Percentiles rank a stretch among this genome's conserved stretches.
These are phyloP conservation scores for Pachycephus smyrnensis DNA, from an alignment of 2,888 invertebrate species.

Conservation along the genomic window DNA sequence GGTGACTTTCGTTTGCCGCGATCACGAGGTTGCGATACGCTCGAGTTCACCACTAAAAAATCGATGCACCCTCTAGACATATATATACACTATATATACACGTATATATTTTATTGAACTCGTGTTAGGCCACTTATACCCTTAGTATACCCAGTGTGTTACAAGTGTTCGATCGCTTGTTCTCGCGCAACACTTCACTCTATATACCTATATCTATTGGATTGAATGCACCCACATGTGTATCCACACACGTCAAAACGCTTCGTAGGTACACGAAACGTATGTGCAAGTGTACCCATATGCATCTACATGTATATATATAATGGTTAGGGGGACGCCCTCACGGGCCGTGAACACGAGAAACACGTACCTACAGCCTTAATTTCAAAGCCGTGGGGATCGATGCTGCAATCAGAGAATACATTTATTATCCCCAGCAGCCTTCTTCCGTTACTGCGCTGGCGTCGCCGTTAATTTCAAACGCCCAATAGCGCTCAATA, in stretches of 20 bases:
- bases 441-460: slow-evolving; percentile 6
- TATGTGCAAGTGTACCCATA: too few species aligned
- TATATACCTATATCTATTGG: neutral
- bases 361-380: slow-evolving; percentile 16
- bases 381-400: slow-evolving; percentile 10
- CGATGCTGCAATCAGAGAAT: slow-evolving; percentile 22
- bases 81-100: too few species aligned
- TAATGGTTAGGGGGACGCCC: neutral
- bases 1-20: slow-evolving; percentile 58
- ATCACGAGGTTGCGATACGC: slow-evolving; percentile 30
- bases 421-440: slow-evolving; percentile 9
- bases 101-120: too few species aligned
- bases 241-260: too few species aligned
- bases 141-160: slow-evolving; percentile 14
- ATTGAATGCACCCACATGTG: too few species aligned
- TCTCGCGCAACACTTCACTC: slow-evolving; percentile 6
- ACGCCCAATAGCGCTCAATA: too few species aligned
- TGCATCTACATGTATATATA: too few species aligned
- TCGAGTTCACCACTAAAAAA: slow-evolving; percentile 13
- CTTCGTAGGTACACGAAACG: too few species aligned
- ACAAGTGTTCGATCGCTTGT: slow-evolving; percentile 42
- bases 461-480: neutral
- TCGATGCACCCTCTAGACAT: slow-evolving; percentile 14
- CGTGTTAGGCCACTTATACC: too few species aligned
- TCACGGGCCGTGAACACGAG: slow-evolving; percentile 17